phyloP scores from a whole-genome alignment of 1,140 invertebrate species.

The Scaptomyza pallida region DNA sequence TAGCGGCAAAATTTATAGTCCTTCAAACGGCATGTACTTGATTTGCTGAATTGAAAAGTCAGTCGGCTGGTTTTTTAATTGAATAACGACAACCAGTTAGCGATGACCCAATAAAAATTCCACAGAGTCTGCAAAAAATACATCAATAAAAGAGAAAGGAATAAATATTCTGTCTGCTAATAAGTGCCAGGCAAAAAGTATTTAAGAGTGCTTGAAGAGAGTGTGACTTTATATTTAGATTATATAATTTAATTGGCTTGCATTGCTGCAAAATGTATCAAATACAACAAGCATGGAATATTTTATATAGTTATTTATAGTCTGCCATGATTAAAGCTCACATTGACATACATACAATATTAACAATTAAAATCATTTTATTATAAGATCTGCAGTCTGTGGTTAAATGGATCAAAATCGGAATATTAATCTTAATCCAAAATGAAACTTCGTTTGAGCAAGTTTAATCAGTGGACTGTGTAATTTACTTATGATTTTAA shows the following conservation, averaged over 20 bases:
- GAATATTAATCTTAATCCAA: not conserved
- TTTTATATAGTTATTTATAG: too few relatives aligned
- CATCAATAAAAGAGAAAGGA: not conserved
- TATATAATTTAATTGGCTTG: too few relatives aligned
- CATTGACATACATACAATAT: too few relatives aligned
- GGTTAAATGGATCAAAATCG: not conserved
- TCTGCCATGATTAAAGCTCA: too few relatives aligned
- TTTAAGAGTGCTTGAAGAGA: not conserved
- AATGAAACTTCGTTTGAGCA: slow-evolving; percentile 1
- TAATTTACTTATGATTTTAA: slow-evolving; percentile 57
- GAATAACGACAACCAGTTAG: slow-evolving; percentile 53
- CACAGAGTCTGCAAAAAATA: slow-evolving; percentile 7
- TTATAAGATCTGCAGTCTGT: too few relatives aligned
- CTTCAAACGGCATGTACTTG: slow-evolving; percentile 51
- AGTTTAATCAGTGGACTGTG: slow-evolving; percentile 22
- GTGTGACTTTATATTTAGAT: too few relatives aligned
- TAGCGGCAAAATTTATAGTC: slow-evolving; percentile 62
- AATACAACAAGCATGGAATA: too few relatives aligned
- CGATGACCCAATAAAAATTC: slow-evolving; percentile 27
- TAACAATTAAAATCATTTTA: too few relatives aligned
- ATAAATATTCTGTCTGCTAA: slow-evolving; percentile 5
- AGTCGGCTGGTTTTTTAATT: slow-evolving; percentile 47
- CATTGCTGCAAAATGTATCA: too few relatives aligned
- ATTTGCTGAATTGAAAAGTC: slow-evolving; percentile 66
- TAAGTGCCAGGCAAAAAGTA: slow-evolving; percentile 18